phyloP scores from a whole-genome alignment of 2,113 vertebrate genomes.

The Ahaetulla prasina region DNA sequence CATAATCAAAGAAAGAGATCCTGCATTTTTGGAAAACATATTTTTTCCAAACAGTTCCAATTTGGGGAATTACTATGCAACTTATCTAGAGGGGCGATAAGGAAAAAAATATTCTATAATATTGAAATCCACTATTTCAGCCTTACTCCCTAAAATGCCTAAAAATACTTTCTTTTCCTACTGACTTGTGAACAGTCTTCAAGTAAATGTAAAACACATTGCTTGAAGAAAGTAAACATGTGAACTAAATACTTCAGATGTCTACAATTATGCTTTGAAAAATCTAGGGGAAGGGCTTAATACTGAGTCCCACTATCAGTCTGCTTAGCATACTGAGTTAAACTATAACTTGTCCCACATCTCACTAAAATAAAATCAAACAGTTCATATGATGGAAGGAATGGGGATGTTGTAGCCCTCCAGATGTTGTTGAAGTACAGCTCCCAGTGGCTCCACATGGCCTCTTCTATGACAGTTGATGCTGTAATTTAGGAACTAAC shows the following conservation, averaged over 20 bases:
- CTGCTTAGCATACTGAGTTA: not conserved
- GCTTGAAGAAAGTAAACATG: not conserved
- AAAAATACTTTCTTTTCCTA: not conserved
- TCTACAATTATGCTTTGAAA: not conserved
- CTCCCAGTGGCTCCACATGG: not conserved
- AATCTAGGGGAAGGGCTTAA: not conserved
- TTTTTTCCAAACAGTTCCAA: not conserved
- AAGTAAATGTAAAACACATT: not conserved
- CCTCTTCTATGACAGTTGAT: not conserved
- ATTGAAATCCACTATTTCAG: not conserved
- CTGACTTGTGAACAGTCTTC: not conserved
- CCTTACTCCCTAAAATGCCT: not conserved
- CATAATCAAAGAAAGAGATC: not conserved
- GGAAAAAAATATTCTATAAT: not conserved
- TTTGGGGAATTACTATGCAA: not conserved
- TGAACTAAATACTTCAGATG: not conserved
- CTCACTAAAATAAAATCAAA: not conserved
- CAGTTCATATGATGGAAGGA: not conserved
- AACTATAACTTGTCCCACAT: not conserved
- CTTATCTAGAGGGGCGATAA: not conserved
- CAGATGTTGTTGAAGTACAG: not conserved
- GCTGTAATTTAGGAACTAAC: not conserved
- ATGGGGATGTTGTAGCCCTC: not conserved
- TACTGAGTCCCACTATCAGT: not conserved
- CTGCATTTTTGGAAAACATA: not conserved